Evolutionary conservation across 2,113 vertebrate genomes (phyloP), one percentile per base, ranked within the genome.

Genomic region (Paramormyrops kingsleyae): DNA sequence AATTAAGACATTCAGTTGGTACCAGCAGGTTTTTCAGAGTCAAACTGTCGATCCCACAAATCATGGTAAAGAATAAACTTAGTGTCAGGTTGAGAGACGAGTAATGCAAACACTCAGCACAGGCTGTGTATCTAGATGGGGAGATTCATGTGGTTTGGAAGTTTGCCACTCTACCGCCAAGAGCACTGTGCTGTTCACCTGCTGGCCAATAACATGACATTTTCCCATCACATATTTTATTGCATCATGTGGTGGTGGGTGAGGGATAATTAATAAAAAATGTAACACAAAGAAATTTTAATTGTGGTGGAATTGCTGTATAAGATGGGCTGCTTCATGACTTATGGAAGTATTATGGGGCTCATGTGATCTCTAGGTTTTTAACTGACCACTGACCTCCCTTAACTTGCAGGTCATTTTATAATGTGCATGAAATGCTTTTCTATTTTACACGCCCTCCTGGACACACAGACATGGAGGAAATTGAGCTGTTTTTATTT

Each of bases 1-100:
- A 95, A 96, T 95, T 94, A 95, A 96, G 95, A 94, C 88, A 92
- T 93, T 94, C 92, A 94, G 94, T 92, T 93, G 93, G 93, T 93
- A 92, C 94, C 94, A 94, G 91, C 90, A 94, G 95, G 94, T 94
- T 95, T 96, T 91, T 95, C 93, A 95, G 94, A 95, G 93, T 94
- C 94, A 93, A 87, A 91, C 91, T 92, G 93, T 94, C 93, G 94
- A 90, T 92, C 93, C 88, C 89, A 89, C 91, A 92, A 89, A 90
- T 94, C 93, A 91, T 92, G 91, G 94, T 94, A 95, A 96, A 94
- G 92, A 94, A 95, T 94, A 92, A 95, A 92, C 83, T 89, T 70
- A 1, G 12, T 70, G 56, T 31, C n/a, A 70, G 95, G 95, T 96
- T 96, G 94, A 91, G 92, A 95, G 93, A 27, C 4, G 2, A 70